Percentiles rank a stretch among this genome's conserved stretches.
These are phyloP conservation scores for Anabas testudineus DNA, from an alignment of 2,797 vertebrate genomes.

Conservation along the genomic window DNA sequence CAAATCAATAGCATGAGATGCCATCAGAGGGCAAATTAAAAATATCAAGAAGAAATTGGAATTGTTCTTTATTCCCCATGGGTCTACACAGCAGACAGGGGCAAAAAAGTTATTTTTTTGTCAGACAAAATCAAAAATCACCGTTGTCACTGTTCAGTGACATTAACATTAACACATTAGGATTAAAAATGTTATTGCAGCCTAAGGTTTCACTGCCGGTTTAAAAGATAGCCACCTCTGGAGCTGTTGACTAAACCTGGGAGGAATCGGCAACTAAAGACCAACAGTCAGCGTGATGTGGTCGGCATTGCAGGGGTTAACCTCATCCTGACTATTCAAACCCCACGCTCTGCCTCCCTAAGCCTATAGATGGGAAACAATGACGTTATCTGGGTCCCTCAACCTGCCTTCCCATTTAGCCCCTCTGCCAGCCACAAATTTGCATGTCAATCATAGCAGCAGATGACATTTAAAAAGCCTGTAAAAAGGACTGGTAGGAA, in stretches of 20 bases:
- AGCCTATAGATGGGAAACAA: conserved; percentile 79
- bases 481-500: conserved; percentile 78
- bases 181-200: not conserved
- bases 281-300: conserved; percentile 20
- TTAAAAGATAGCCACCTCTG: not conserved
- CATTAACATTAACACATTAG: not conserved
- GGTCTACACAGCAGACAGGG: no score
- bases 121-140: no score
- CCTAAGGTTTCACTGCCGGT: conserved; percentile 7
- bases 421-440: conserved; percentile 76
- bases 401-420: conserved; percentile 76
- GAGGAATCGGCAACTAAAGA: conserved; percentile 6
- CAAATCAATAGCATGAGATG: no score
- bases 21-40: no score
- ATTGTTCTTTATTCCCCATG: no score
- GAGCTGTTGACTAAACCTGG: conserved; percentile 9
- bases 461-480: conserved; percentile 84
- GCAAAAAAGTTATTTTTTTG: not conserved
- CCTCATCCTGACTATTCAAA: conserved; percentile 55
- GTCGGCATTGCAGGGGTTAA: conserved; percentile 65
- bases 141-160: not conserved
- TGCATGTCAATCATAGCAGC: conserved; percentile 83
- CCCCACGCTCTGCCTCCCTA: conserved; percentile 55
- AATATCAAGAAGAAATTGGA: no score
- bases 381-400: conserved; percentile 80